Evolutionary conservation across 2,797 vertebrate species (phyloP), one percentile per base, ranked within the genome.

Genomic region (Spondyliosoma cantharus): DNA sequence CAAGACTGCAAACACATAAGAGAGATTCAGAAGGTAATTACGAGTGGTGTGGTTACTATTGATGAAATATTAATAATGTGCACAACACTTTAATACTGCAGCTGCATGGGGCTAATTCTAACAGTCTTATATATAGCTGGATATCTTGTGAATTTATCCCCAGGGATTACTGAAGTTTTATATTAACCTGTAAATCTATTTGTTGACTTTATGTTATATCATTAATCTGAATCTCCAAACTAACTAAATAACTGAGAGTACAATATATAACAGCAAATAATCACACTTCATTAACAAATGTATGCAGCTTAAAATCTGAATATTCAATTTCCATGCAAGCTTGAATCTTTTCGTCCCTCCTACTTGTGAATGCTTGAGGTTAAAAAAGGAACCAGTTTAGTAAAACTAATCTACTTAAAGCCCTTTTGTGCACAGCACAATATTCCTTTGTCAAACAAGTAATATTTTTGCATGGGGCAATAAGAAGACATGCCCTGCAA

Each of bases 1-100:
- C 52, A 76, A 86, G 61, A 46, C 92, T 93, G 29, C 80, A 2
- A 70, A 37, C 19, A 76, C 27, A 86, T 9, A 52, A 15, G 20
- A 64, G 2, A 82, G 3, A 80, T 59, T n/a, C 4, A 67, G 53
- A 82, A 19, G 2, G 42, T 83, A 45, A 80, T 24, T 37, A 57
- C 2, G 4, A n/a, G 8, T 25, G 27, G 46, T 29, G 52, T 13
- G 2, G 8, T 1, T 29, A 20, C 14, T 52, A 15, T 32, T 37
- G 9, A 9, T 37, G 37, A 20, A 32, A 15, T 29, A 50, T 1
- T 50, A 4, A 32, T 32, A 3, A 49, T 43, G 11, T 53, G 13
- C n/a, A 22, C 7, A n/a, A 42, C 7, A 7, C 6, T 50, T 50
- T 65, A 15, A 13, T 56, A 16, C 2, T 19, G 5, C 17, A 68